Evolutionary conservation across 2,797 vertebrate species (phyloP), one percentile per base, ranked within the genome.

Genomic region (Onychomys leucogaster): DNA sequence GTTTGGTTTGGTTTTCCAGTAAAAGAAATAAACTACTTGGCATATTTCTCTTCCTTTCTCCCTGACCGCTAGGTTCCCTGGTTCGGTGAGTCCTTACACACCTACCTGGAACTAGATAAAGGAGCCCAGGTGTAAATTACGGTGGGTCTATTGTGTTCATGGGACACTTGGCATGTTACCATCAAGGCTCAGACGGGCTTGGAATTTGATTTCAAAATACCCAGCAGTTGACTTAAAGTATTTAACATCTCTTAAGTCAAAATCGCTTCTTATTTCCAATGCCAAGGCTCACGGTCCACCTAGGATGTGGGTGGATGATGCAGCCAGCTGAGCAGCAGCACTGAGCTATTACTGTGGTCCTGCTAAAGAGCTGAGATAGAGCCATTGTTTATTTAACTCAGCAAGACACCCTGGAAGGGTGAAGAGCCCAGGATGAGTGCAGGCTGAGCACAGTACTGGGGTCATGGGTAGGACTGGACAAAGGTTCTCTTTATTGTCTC

Each of bases 321-420:
- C 17, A 37, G 6, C 43, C 1, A 1, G 6, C n/a, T 8, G 32
- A 75, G 75, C 55, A 17, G 29, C 75, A 4, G 13, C 2, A 2
- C 4, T 14, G 73, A 83, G 37, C n/a, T 78, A 57, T 46, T 21
- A 27, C 23, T 6, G 2, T 11, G 34, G 17, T 73, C 59, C 59
- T 32, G 37, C 55, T 49, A 95, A 43, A 43, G 80, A 2, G 2
- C 65, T 10, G 13, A 34, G 17, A 34, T 0, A 59, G 32, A n/a
- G 10, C 2, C 19, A 7, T 32, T 10, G 9, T 27, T 76, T 37
- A 27, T 49, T 61, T 43, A 67, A 76, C 37, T 83, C 78, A 23
- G 9, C 1, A 34, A 73, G 0, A n/a, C 23, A 5, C 71, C 61
- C 27, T 4, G 1, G 49, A 52, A 7, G 1, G 10, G 10, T 25